Conservation (phyloP, 2,113 vertebrate genomes). For the Alligator sinensis region DNA sequence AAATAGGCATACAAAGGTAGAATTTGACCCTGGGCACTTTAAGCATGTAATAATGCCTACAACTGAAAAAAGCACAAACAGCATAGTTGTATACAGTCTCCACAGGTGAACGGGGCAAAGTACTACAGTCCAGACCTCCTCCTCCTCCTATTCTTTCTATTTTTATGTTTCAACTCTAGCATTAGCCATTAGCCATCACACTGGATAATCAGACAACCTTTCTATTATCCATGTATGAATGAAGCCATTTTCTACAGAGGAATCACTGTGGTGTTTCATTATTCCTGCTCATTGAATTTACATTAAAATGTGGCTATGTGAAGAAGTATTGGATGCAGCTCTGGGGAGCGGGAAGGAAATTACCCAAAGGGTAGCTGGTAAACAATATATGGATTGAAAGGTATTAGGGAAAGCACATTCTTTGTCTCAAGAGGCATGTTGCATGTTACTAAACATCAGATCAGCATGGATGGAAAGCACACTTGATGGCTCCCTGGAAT, state of each 20-base stretch:
- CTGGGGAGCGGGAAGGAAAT: too few species aligned
- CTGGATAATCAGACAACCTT: not conserved
- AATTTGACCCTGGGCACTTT: not conserved
- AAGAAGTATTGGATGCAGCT: not conserved
- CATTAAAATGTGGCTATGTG: not conserved
- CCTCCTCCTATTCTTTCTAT: too few species aligned
- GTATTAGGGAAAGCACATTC: not conserved
- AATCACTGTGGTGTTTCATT: not conserved
- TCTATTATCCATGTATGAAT: not conserved
- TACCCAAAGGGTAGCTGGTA: not conserved
- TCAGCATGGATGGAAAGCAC: not conserved
- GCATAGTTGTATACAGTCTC: not conserved
- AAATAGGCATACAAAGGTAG: too few species aligned
- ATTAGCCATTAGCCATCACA: not conserved
- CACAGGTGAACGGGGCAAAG: not conserved
- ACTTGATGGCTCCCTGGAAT: not conserved
- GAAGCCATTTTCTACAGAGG: not conserved
- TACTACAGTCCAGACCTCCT: not conserved
- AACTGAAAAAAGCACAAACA: not conserved
- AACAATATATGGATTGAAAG: not conserved
- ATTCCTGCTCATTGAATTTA: not conserved
- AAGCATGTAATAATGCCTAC: not conserved
- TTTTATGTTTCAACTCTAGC: not conserved
- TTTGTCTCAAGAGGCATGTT: too few species aligned
- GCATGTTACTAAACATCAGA: not conserved